These are phyloP conservation scores for Spodoptera frugiperda DNA, from an alignment of 1,140 invertebrate genomes.

Conservation along the genomic window DNA sequence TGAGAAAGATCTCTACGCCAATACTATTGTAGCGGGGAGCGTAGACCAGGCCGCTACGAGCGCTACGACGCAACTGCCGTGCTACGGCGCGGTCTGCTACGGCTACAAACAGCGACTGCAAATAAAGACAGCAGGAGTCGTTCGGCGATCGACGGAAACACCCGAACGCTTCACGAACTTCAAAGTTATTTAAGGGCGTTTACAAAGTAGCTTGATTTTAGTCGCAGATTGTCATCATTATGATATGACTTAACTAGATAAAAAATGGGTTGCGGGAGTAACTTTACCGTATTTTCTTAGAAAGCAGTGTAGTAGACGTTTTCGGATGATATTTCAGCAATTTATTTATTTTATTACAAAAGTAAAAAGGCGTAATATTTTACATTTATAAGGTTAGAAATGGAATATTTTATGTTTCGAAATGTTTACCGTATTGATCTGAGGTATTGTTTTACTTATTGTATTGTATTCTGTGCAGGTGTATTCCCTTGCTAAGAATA, in stretches of 20 bases:
- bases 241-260: constrained; percentile 46
- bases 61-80: constrained; percentile 75
- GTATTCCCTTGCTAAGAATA: constrained; percentile 25
- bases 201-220: constrained; percentile 53
- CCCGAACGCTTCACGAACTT: constrained; percentile 59
- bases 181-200: constrained; percentile 70
- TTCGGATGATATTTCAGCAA: not conserved
- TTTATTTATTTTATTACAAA: not conserved
- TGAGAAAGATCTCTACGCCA: constrained; percentile 25
- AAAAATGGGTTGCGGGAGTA: constrained; percentile 21
- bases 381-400: not conserved
- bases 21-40: constrained; percentile 47
- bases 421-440: not conserved
- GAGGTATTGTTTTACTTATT: not conserved
- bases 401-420: not conserved
- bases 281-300: not conserved
- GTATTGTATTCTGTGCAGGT: constrained; percentile 10
- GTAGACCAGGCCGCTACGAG: constrained; percentile 67
- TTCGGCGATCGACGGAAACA: constrained; percentile 71
- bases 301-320: not conserved
- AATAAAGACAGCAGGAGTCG: constrained; percentile 71
- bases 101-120: constrained; percentile 62
- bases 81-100: constrained; percentile 69
- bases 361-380: not conserved
- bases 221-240: constrained; percentile 48